These are phyloP conservation scores for Palythoa grandiflora DNA, from an alignment of 92 coral and sea anemone genomes.

Conservation along the genomic window DNA sequence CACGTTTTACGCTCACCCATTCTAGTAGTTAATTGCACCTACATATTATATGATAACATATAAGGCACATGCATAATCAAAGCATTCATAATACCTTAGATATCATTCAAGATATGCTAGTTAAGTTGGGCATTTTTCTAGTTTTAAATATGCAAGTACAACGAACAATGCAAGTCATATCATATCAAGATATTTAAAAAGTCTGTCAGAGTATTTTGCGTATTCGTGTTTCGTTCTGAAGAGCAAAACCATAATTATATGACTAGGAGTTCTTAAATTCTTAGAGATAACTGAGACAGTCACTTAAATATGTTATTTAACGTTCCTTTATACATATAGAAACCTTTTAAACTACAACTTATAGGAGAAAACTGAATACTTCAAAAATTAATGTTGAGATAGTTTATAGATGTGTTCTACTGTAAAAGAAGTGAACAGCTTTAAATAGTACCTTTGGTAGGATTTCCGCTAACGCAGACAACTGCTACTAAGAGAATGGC, in stretches of 20 bases:
- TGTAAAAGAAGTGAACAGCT: background rate
- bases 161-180: too few relatives aligned
- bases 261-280: background rate
- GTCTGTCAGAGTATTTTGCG: too few relatives aligned
- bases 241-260: background rate
- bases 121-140: too few relatives aligned
- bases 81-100: too few relatives aligned
- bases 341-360: background rate
- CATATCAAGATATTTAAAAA: too few relatives aligned
- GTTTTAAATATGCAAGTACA: too few relatives aligned
- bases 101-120: too few relatives aligned
- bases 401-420: background rate
- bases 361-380: background rate
- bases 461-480: constrained; percentile 89
- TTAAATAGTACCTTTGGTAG: constrained; percentile 73
- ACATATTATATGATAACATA: too few relatives aligned
- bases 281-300: background rate
- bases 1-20: too few relatives aligned
- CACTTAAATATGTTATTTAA: background rate
- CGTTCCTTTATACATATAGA: background rate
- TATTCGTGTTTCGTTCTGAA: too few relatives aligned
- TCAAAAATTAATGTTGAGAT: background rate
- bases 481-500: constrained; percentile 81
- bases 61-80: too few relatives aligned
- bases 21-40: too few relatives aligned